Conservation (phyloP, 2,113 vertebrate genomes). For the Pangasianodon hypophthalmus region DNA sequence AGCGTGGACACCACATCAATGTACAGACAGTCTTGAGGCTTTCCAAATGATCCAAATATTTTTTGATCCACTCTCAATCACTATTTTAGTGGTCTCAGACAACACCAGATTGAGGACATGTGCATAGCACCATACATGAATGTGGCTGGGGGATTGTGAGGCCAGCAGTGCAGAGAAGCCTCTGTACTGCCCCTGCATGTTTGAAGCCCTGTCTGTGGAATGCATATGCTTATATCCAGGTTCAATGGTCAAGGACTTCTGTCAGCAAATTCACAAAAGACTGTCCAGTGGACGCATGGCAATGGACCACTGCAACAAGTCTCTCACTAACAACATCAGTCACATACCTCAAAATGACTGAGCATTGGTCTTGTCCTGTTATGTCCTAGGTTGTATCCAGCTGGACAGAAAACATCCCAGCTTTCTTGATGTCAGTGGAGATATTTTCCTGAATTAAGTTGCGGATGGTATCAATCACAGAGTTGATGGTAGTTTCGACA, state of each 20-base stretch:
- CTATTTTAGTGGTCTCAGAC: slow-evolving; percentile 29
- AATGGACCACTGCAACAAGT: not conserved
- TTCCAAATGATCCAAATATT: slow-evolving; percentile 38
- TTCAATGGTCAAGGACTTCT: slow-evolving; percentile 9
- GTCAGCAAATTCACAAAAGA: not conserved
- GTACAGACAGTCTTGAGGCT: no score
- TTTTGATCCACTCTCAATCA: slow-evolving; percentile 40
- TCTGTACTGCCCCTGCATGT: slow-evolving; percentile 43
- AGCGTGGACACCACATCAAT: not conserved
- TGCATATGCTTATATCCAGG: slow-evolving; percentile 30
- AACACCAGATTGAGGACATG: slow-evolving; percentile 35
- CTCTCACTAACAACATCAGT: slow-evolving; percentile 30
- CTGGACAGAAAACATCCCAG: no score
- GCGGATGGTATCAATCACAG: slow-evolving; percentile 31
- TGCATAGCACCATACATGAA: slow-evolving; percentile 29
- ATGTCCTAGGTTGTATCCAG: not conserved
- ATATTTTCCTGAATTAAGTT: no score
- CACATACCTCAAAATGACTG: slow-evolving; percentile 35
- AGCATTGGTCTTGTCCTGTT: slow-evolving; percentile 14
- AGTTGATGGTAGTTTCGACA: slow-evolving; percentile 1
- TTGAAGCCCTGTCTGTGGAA: slow-evolving; percentile 41
- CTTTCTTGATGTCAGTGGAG: not conserved
- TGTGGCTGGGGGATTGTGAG: slow-evolving; percentile 26
- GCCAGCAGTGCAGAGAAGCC: slow-evolving; percentile 42
- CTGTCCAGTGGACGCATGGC: slow-evolving; percentile 21